Conservation (phyloP, 2,113 vertebrate species). For the Tylochromis polylepis region DNA sequence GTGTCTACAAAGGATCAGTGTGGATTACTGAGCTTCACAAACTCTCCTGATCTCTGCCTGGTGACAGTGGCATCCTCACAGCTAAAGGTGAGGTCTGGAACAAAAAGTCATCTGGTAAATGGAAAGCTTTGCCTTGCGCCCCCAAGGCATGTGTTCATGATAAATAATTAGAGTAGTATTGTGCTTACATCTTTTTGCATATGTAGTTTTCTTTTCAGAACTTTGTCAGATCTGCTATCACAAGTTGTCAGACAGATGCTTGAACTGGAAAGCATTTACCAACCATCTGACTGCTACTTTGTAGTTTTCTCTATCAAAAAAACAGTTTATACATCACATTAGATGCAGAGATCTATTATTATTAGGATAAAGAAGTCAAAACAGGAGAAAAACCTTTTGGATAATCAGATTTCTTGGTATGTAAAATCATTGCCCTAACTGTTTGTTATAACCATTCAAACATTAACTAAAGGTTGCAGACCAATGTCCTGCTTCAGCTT, state of each 20-base stretch:
- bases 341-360: neutral
- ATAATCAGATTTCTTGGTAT: neutral
- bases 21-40: neutral
- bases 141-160: neutral
- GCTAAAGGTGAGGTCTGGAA: neutral
- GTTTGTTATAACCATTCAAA: neutral
- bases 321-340: neutral
- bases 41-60: neutral
- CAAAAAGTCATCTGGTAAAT: accelerated
- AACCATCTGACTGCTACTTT: neutral
- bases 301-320: neutral
- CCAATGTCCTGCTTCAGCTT: neutral
- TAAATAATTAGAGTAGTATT: no score
- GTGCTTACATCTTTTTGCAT: neutral
- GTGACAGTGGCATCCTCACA: neutral
- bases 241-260: neutral
- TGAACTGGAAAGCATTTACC: neutral
- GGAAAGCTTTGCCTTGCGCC: neutral
- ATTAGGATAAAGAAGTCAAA: neutral
- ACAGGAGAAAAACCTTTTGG: neutral
- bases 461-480: neutral
- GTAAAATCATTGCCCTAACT: neutral
- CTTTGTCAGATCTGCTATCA: neutral
- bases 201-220: neutral
- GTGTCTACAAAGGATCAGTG: neutral